These are phyloP conservation scores for Physella acuta DNA, from an alignment of 1,140 invertebrate species.

Conservation along the genomic window DNA sequence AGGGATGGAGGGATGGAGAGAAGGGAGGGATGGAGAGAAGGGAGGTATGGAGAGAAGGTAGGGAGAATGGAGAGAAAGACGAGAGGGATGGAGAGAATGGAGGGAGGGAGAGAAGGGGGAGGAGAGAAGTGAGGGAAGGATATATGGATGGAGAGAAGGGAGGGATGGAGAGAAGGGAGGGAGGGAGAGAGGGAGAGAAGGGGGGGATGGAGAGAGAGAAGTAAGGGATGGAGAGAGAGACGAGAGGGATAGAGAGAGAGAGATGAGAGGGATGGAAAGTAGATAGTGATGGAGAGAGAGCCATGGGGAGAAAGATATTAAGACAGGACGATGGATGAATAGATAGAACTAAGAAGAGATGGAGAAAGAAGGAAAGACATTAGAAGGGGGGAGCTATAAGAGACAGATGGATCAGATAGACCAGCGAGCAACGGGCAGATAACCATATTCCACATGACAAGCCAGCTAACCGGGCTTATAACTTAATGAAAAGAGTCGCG, in stretches of 20 bases:
- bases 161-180: background rate
- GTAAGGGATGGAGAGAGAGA: background rate
- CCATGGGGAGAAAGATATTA: background rate
- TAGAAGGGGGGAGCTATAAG: too few species aligned
- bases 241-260: background rate
- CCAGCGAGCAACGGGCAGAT: too few species aligned
- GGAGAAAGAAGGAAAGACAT: background rate
- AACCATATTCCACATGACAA: too few species aligned
- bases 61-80: background rate
- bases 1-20: background rate
- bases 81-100: background rate
- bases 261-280: background rate
- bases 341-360: background rate
- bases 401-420: too few species aligned
- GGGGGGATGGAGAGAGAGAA: background rate
- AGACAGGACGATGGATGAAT: background rate
- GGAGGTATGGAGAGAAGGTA: background rate
- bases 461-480: too few species aligned
- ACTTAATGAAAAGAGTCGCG: too few species aligned
- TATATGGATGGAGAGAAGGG: background rate
- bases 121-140: background rate
- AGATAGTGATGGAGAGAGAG: background rate
- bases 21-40: background rate
- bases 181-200: background rate
- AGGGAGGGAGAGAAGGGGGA: background rate